phyloP scores from a whole-genome alignment of 2,113 vertebrate genomes.

The Ailurus styani region DNA sequence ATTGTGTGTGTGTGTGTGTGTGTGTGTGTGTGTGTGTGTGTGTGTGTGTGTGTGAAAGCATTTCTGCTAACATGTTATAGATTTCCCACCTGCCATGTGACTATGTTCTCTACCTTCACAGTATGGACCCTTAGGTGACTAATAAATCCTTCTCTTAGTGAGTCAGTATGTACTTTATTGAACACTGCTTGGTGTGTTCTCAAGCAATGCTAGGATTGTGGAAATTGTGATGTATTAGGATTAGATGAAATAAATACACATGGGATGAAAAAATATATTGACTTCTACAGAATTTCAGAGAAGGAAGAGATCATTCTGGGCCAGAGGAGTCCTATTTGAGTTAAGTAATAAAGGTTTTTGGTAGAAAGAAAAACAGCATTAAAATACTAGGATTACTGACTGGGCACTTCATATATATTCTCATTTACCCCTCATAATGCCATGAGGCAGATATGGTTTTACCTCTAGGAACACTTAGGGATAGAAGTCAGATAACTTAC shows the following conservation, averaged over 20 bases:
- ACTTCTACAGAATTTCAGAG: constrained; percentile 4
- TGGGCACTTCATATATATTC: neutral
- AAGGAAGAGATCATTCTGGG: neutral
- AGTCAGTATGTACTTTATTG: neutral
- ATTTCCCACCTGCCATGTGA: neutral
- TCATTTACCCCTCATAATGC: neutral
- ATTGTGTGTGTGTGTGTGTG: too few species aligned
- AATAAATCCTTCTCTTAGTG: neutral
- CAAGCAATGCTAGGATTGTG: neutral
- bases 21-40: too few species aligned
- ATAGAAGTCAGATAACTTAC: neutral
- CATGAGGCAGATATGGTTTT: neutral
- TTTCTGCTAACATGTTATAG: neutral
- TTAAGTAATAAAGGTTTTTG: neutral
- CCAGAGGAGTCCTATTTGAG: neutral
- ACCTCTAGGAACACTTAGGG: neutral
- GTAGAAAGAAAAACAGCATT: neutral
- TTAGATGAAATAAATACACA: neutral
- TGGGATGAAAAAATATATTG: neutral
- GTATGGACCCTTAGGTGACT: neutral
- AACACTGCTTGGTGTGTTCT: neutral
- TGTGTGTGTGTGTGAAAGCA: neutral
- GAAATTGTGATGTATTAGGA: constrained; percentile 6
- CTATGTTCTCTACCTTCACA: neutral
- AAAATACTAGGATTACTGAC: neutral